These are phyloP conservation scores for Carassius auratus DNA, from an alignment of 2,113 vertebrate genomes.

Conservation along the genomic window DNA sequence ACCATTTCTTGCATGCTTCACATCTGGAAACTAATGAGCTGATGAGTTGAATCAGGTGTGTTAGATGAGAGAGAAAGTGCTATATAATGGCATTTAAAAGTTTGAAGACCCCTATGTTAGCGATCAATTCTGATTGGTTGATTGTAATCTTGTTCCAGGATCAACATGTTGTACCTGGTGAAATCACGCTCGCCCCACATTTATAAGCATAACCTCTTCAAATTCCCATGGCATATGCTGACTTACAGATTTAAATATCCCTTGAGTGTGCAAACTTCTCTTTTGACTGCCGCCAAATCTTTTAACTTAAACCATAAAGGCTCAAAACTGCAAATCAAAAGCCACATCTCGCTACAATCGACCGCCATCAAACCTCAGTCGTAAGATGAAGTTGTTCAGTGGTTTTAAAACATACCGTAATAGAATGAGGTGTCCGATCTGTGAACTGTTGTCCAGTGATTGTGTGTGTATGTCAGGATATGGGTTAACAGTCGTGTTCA, in stretches of 20 bases:
- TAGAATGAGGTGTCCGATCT: conserved; percentile 56
- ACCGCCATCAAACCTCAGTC: conserved; percentile 48
- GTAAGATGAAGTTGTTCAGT: conserved; percentile 48
- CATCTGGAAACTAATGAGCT: too few relatives aligned
- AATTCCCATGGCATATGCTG: background rate
- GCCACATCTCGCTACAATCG: conserved; percentile 61
- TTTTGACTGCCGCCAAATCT: background rate
- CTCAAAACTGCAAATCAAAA: conserved; percentile 57
- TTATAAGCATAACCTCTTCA: conserved; percentile 38
- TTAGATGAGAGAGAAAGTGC: too few relatives aligned
- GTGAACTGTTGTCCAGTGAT: conserved; percentile 56
- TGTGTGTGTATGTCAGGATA: conserved; percentile 3
- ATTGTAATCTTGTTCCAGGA: too few relatives aligned
- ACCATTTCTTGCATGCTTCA: too few relatives aligned
- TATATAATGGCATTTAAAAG: too few relatives aligned
- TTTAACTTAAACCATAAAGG: background rate
- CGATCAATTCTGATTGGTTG: too few relatives aligned
- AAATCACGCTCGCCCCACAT: conserved; percentile 55
- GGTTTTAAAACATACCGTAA: conserved; percentile 51
- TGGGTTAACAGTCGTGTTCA: conserved; percentile 64
- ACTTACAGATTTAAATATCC: background rate
- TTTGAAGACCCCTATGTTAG: background rate
- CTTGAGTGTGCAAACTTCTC: background rate
- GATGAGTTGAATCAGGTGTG: too few relatives aligned
- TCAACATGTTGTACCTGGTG: too few relatives aligned